Percentiles rank a stretch among this genome's conserved stretches.
These are phyloP conservation scores for Lordiphosa fenestrarum DNA, from an alignment of 2,888 invertebrate genomes.

Conservation along the genomic window DNA sequence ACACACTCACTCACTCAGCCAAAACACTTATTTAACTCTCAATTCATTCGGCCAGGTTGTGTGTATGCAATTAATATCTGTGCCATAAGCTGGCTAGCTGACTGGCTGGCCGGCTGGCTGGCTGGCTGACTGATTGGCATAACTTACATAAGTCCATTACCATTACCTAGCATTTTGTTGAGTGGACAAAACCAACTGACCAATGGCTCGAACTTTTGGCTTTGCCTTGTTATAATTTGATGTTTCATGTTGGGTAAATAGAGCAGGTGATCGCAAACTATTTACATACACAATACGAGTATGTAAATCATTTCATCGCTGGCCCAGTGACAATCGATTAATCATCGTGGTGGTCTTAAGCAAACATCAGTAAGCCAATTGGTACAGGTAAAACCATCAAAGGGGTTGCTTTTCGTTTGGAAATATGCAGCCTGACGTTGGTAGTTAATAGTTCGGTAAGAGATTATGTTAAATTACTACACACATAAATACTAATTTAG, in stretches of 20 bases:
- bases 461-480: conserved; percentile 15
- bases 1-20: conserved; percentile 23
- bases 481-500: not conserved
- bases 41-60: conserved; percentile 49
- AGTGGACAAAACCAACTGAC: conserved; percentile 48
- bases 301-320: conserved; percentile 9
- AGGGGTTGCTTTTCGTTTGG: not conserved
- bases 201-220: conserved; percentile 32
- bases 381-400: not conserved
- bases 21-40: conserved; percentile 48
- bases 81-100: conserved; percentile 56
- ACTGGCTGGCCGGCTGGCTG: conserved; percentile 41
- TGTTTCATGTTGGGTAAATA: conserved; percentile 41
- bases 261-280: conserved; percentile 27
- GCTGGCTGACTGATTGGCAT: conserved; percentile 54
- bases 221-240: conserved; percentile 22
- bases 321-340: conserved; percentile 22
- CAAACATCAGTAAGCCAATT: conserved; percentile 8
- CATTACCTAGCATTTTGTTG: conserved; percentile 49
- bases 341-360: conserved; percentile 7
- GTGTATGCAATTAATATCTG: conserved; percentile 63
- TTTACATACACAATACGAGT: conserved; percentile 10
- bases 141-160: conserved; percentile 55
- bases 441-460: conserved; percentile 1
- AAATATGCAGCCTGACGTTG: too few species aligned